Evolutionary conservation across 2,113 vertebrate species (phyloP).

Genomic region (Paramisgurnus dabryanus): DNA sequence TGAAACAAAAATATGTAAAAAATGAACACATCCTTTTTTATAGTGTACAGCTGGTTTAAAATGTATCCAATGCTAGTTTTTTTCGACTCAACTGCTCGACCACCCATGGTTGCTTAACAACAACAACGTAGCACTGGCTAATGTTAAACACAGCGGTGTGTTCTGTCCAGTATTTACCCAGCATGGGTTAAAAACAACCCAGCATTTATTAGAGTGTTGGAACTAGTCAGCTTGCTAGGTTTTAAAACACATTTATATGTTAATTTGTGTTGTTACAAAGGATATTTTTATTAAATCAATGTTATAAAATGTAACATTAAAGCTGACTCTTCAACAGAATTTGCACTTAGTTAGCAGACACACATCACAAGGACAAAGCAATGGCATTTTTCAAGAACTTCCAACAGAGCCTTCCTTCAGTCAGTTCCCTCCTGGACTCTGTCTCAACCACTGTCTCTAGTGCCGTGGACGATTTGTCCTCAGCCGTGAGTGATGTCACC

Average conservation of each 20-base stretch:
- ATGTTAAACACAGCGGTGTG: too few species aligned
- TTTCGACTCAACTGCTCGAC: too few species aligned
- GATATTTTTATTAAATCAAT: not conserved
- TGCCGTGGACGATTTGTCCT: conserved; percentile 85
- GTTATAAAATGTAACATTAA: conserved; percentile 8
- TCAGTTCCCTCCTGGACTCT: conserved; percentile 86
- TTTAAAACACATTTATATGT: not conserved
- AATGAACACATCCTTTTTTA: too few species aligned
- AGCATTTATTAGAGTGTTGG: too few species aligned
- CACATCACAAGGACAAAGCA: conserved; percentile 21
- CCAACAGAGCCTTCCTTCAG: conserved; percentile 86
- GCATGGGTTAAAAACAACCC: too few species aligned
- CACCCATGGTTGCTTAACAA: too few species aligned
- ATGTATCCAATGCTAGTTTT: too few species aligned
- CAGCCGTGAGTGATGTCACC: conserved; percentile 83
- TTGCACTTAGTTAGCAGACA: conserved; percentile 24
- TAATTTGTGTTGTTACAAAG: not conserved
- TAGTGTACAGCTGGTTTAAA: too few species aligned
- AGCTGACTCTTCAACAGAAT: conserved; percentile 33
- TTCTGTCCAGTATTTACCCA: too few species aligned
- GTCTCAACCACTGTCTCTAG: conserved; percentile 86
- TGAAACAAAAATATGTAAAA: too few species aligned
- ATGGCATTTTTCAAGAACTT: conserved; percentile 96
- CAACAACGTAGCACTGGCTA: too few species aligned
- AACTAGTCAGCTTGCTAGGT: not conserved